phyloP scores from a whole-genome alignment of 2,888 invertebrate species.

The Aleiodes leptofemur region DNA sequence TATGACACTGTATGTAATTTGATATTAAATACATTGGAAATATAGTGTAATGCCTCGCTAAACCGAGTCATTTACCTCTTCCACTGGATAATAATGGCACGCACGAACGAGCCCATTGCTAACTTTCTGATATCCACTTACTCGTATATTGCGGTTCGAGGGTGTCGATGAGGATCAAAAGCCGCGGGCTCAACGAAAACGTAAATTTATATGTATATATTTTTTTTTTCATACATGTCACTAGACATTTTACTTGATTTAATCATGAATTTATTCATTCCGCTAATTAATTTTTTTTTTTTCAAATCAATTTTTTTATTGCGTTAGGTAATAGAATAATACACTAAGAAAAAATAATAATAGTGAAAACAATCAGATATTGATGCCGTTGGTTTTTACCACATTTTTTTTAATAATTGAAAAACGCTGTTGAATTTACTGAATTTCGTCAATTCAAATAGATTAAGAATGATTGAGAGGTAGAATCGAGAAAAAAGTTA shows the following conservation, averaged over 20 bases:
- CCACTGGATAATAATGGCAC: conserved; percentile 27
- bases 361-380: not conserved
- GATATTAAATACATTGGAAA: conserved; percentile 13
- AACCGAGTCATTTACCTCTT: conserved; percentile 33
- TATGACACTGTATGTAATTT: conserved; percentile 18
- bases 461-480: too few species aligned
- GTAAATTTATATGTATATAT: too few species aligned
- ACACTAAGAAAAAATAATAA: too few species aligned
- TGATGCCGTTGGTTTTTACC: not conserved
- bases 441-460: too few species aligned
- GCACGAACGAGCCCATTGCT: conserved; percentile 24
- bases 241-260: conserved; percentile 4
- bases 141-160: conserved; percentile 13
- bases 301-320: not conserved
- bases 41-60: conserved; percentile 19
- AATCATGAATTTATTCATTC: not conserved
- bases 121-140: conserved; percentile 31
- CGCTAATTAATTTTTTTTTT: not conserved
- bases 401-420: too few species aligned
- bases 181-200: conserved; percentile 8
- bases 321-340: too few species aligned
- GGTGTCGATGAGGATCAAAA: conserved; percentile 28
- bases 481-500: too few species aligned
- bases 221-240: conserved; percentile 3
- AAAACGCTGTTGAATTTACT: too few species aligned